Percentiles rank a stretch among this genome's conserved stretches.
These are phyloP conservation scores for Leptinotarsa texana DNA, from an alignment of 1,140 invertebrate genomes.

Conservation along the genomic window DNA sequence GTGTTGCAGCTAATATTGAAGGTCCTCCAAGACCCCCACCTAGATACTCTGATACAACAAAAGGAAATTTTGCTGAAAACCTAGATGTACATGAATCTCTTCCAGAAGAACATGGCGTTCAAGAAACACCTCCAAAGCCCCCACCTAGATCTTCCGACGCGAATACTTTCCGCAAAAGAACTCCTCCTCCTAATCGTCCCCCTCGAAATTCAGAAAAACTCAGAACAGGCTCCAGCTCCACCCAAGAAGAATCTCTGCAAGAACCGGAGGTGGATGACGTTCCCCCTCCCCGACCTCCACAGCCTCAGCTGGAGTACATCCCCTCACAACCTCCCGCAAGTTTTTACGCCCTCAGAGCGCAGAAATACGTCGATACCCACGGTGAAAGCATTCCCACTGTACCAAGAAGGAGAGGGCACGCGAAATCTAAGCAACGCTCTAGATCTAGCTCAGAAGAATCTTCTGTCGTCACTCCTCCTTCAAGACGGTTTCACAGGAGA, in stretches of 20 bases:
- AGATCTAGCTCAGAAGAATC: constrained; percentile 55
- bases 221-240: constrained; percentile 10
- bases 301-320: constrained; percentile 57
- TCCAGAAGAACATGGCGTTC: background rate
- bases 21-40: constrained; percentile 27
- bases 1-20: background rate
- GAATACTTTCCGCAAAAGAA: background rate
- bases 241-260: constrained; percentile 23
- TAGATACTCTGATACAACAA: background rate
- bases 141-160: background rate
- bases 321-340: constrained; percentile 52
- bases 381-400: constrained; percentile 52
- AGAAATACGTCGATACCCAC: constrained; percentile 58
- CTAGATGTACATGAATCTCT: background rate
- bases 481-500: constrained; percentile 38
- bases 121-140: constrained; percentile 1
- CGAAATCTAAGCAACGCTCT: constrained; percentile 49
- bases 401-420: constrained; percentile 48
- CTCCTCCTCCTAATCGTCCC: constrained; percentile 21
- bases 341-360: constrained; percentile 54
- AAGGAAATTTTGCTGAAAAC: too few species aligned
- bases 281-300: constrained; percentile 62
- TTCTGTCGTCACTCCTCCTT: constrained; percentile 39
- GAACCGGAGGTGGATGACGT: constrained; percentile 47
- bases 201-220: constrained; percentile 23